Evolutionary conservation across 2,113 vertebrate genomes (phyloP).

Genomic region (Epinephelus fuscoguttatus): DNA sequence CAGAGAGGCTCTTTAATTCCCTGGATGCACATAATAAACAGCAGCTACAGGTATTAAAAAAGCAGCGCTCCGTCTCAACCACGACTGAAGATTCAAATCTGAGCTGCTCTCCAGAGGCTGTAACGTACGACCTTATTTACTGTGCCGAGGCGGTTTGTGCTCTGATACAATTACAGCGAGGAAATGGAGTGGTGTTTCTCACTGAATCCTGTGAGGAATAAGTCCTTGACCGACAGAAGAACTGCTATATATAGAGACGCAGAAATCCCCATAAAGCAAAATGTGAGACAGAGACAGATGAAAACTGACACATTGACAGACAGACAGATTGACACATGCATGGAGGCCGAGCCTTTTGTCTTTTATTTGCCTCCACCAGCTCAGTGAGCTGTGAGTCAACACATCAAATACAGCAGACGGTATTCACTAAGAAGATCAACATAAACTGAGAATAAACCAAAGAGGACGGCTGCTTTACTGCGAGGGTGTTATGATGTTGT

Average conservation of each 20-base stretch:
- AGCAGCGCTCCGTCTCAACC: not conserved
- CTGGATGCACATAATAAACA: not conserved
- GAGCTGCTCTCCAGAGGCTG: conserved; percentile 26
- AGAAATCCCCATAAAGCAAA: conserved; percentile 18
- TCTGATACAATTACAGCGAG: conserved; percentile 35
- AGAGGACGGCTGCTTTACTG: not conserved
- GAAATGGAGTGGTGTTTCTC: conserved; percentile 10
- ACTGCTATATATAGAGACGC: conserved; percentile 27
- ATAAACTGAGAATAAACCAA: not conserved
- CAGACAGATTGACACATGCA: not conserved
- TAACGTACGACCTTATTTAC: conserved; percentile 19
- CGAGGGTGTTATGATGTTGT: not conserved
- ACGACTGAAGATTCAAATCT: not conserved
- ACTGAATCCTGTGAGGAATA: conserved; percentile 23
- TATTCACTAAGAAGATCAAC: not conserved
- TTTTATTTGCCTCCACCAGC: conserved; percentile 26
- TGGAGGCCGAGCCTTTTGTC: not conserved
- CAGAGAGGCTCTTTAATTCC: not conserved
- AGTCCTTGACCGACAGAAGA: conserved; percentile 49
- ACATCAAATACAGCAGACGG: conserved; percentile 8
- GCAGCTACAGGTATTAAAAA: conserved; percentile 1
- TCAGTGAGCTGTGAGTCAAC: conserved; percentile 42
- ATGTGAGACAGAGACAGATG: conserved; percentile 22
- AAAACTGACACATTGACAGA: conserved; percentile 10
- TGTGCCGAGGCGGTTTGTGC: not conserved